Evolutionary conservation across 2,888 invertebrate genomes (phyloP).

Genomic region (Clanis bilineata): DNA sequence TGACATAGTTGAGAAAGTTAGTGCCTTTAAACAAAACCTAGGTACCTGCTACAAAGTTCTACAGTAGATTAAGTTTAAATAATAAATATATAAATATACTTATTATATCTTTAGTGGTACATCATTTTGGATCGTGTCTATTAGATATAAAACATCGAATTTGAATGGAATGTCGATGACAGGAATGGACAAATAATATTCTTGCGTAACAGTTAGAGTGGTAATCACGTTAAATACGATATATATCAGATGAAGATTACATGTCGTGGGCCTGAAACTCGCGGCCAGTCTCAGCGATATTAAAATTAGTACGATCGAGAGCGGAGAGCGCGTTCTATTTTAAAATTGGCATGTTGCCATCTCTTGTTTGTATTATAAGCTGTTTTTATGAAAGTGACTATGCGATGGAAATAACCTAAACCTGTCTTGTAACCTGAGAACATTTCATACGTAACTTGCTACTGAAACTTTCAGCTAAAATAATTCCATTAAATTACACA

Average conservation of each 20-base stretch:
- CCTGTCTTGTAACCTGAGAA: slow-evolving; percentile 79
- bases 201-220: background rate
- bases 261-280: slow-evolving; percentile 59
- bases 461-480: slow-evolving; percentile 13
- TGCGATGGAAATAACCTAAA: slow-evolving; percentile 80
- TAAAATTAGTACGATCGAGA: slow-evolving; percentile 79
- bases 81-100: background rate
- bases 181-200: background rate
- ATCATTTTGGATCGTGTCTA: background rate
- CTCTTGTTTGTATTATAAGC: slow-evolving; percentile 82
- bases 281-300: slow-evolving; percentile 63
- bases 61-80: too few species aligned
- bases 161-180: background rate
- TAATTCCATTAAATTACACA: background rate
- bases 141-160: background rate
- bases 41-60: too few species aligned
- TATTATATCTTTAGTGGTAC: background rate
- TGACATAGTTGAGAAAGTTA: background rate
- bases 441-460: slow-evolving; percentile 42
- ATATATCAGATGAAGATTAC: slow-evolving; percentile 40
- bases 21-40: background rate
- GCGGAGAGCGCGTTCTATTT: slow-evolving; percentile 76
- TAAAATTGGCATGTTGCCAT: slow-evolving; percentile 74
- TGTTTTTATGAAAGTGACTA: slow-evolving; percentile 82
- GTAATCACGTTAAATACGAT: background rate